phyloP scores from a whole-genome alignment of 2,113 vertebrate species.

The Loxodonta africana region DNA sequence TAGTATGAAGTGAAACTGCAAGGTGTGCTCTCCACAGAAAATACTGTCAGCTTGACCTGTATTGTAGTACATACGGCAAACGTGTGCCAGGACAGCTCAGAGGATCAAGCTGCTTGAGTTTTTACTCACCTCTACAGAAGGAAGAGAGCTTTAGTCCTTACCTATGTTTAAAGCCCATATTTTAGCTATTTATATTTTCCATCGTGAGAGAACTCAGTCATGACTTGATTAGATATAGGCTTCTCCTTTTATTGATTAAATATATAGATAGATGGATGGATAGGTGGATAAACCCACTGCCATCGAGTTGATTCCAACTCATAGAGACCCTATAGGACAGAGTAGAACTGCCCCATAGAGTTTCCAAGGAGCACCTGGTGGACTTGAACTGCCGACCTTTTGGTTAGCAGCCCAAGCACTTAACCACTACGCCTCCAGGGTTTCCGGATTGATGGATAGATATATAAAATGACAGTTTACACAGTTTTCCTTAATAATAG shows the following conservation, averaged over 20 bases:
- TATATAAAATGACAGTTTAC: background rate
- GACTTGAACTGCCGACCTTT: no score
- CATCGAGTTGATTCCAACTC: no score
- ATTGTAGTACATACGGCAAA: no score
- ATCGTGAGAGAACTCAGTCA: background rate
- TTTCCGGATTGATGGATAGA: no score
- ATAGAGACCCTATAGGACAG: no score
- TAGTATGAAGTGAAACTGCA: background rate
- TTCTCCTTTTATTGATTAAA: background rate
- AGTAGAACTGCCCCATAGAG: no score
- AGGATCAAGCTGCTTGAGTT: background rate
- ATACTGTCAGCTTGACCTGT: background rate
- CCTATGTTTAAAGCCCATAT: background rate
- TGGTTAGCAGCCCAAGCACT: no score
- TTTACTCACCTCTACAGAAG: background rate
- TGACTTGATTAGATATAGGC: background rate
- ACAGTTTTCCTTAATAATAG: background rate
- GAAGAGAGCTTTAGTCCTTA: background rate
- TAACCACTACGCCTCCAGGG: no score
- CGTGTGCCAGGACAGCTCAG: background rate
- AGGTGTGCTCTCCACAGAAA: background rate
- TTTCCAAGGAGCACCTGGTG: no score
- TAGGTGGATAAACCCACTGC: no score
- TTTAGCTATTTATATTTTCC: background rate
- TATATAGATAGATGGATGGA: background rate